These are phyloP conservation scores for Erinaceus europaeus DNA, from an alignment of 2,113 vertebrate species.

Conservation along the genomic window DNA sequence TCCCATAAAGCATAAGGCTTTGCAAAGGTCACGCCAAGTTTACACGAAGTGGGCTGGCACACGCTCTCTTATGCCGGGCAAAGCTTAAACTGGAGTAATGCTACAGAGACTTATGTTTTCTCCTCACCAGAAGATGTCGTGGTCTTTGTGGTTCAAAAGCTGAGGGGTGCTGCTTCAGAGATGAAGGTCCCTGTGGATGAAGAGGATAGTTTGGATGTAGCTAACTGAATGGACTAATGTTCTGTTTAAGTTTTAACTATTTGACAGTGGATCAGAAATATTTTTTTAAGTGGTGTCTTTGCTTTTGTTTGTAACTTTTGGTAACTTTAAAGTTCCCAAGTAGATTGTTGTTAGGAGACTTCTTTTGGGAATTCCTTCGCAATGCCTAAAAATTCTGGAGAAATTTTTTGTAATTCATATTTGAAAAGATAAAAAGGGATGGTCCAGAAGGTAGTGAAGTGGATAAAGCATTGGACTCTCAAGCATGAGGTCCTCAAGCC, in stretches of 20 bases:
- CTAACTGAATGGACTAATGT: conserved; percentile 85
- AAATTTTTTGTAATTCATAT: conserved; percentile 41
- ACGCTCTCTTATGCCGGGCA: conserved; percentile 81
- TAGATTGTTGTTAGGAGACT: conserved; percentile 48
- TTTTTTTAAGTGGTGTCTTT: conserved; percentile 75
- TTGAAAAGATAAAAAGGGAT: conserved; percentile 48
- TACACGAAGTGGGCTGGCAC: conserved; percentile 78
- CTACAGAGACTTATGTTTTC: conserved; percentile 82
- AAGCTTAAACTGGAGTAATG: conserved; percentile 83
- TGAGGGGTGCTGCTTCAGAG: conserved; percentile 84
- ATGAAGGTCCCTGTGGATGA: conserved; percentile 86
- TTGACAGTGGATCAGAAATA: conserved; percentile 76
- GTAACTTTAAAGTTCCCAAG: conserved; percentile 78
- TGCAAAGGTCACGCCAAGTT: conserved; percentile 80
- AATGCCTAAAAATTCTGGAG: conserved; percentile 44
- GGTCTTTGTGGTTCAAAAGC: conserved; percentile 86
- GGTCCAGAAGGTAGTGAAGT: neutral
- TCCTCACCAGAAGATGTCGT: conserved; percentile 88
- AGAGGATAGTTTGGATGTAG: conserved; percentile 88
- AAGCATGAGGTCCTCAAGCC: too few relatives aligned
- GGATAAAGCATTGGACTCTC: too few relatives aligned
- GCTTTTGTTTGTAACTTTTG: conserved; percentile 70
- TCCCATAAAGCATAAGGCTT: conserved; percentile 78
- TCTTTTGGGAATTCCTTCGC: conserved; percentile 45
- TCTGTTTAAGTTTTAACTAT: conserved; percentile 81